Evolutionary conservation across 2,888 invertebrate genomes (phyloP), one percentile per base, ranked within the genome.

Genomic region (Eledona agricola): DNA sequence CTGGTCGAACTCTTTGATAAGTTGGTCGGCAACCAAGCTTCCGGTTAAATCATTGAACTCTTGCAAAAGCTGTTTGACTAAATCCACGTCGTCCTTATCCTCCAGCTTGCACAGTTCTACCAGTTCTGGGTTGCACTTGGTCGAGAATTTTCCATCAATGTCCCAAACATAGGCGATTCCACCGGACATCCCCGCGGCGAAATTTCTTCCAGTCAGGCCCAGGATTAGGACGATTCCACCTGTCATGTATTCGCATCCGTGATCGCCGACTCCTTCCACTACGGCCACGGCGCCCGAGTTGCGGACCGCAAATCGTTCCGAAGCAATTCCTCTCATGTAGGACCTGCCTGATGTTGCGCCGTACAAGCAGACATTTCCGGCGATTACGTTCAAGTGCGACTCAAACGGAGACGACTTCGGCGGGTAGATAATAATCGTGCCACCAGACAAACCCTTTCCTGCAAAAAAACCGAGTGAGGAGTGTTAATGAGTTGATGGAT

Each of bases 211-310:
- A 3, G 97, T 97, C 52, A 93, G 82, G 1, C 97, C 74, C 7
- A 99, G 83, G 68, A 99, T 90, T 37, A 99, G 82, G 56, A 91
- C 90, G 51, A 84, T 79, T 51, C 97, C 97, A 6, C 96, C 97
- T 32, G 99, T 99, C 99, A 99, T 99, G 78, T 99, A 99, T 80
- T 99, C 99, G 81, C 99, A 99, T 51, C 96, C 98, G 78, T 99
- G 98, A 80, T 99, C 99, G 23, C 99, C 99, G 50, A 96, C 96
- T 42, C 97, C 97, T 80, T 99, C 99, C 57, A 93, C 93, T 7
- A 99, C 96, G 6, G 97, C 96, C 16, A 86, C 82, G 23, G 92
- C 97, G 2, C 99, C 99, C 0, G 96, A 97, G 80, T 99, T 99
- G 57, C 99, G 85, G 9, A 99, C 99, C 74, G 96, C 96, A 81